These are phyloP conservation scores for Deroptyus accipitrinus DNA, from an alignment of 2,113 vertebrate genomes.

Conservation along the genomic window DNA sequence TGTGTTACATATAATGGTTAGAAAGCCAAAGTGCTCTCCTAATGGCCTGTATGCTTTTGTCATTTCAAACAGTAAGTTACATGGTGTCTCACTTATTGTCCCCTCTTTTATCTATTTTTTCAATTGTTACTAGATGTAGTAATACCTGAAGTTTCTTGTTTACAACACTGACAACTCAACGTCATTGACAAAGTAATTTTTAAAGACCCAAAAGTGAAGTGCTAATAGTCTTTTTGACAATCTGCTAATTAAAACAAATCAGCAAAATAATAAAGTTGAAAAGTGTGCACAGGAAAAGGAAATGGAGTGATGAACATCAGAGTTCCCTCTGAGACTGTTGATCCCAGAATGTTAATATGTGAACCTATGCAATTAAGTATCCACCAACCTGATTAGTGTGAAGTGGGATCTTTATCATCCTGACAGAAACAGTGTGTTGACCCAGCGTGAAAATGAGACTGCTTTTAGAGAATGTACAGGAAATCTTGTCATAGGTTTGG, in stretches of 20 bases:
- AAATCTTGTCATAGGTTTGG: background rate
- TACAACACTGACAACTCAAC: background rate
- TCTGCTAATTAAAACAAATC: background rate
- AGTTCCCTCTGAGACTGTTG: background rate
- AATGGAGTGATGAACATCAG: background rate
- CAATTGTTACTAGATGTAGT: background rate
- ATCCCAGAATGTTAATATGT: background rate
- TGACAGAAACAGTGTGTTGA: background rate
- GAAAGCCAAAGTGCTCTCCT: background rate
- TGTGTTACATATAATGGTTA: background rate
- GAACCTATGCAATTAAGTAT: background rate
- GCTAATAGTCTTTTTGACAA: background rate
- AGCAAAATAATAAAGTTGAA: background rate
- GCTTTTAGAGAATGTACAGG: background rate
- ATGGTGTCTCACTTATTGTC: background rate
- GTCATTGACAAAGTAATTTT: background rate
- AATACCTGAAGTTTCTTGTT: background rate
- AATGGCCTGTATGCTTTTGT: background rate
- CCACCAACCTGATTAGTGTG: background rate
- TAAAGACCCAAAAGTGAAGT: background rate
- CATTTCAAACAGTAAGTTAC: background rate
- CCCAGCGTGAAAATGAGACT: background rate
- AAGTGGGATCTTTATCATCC: background rate
- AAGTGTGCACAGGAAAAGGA: background rate
- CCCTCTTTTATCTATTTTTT: background rate